These are phyloP conservation scores for Synergus umbraculus DNA, from an alignment of 2,888 invertebrate species.

Conservation along the genomic window DNA sequence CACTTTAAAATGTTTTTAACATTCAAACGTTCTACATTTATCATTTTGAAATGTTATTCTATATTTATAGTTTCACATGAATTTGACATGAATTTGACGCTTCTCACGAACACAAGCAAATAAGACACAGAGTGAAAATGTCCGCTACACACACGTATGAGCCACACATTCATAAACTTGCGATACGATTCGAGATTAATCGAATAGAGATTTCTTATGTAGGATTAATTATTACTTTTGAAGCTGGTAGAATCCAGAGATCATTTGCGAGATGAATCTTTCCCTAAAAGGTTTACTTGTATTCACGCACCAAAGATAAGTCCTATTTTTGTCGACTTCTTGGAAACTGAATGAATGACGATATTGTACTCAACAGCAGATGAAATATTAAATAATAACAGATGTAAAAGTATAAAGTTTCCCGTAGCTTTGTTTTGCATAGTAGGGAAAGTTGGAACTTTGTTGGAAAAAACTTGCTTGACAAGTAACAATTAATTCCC, in stretches of 20 bases:
- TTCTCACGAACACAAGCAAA: too few relatives aligned
- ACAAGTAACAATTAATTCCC: background rate
- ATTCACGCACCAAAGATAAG: background rate
- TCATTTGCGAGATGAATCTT: background rate
- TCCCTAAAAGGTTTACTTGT: background rate
- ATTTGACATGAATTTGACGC: too few relatives aligned
- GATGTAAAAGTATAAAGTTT: slow-evolving; percentile 13
- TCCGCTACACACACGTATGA: too few relatives aligned
- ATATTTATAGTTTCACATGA: too few relatives aligned
- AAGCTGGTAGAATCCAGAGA: background rate
- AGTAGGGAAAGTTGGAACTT: background rate
- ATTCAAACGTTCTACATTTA: too few relatives aligned
- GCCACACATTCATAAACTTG: too few relatives aligned
- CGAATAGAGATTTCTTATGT: too few relatives aligned
- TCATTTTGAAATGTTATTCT: too few relatives aligned
- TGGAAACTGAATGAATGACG: slow-evolving; percentile 32
- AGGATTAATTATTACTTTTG: background rate
- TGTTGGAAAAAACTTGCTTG: background rate
- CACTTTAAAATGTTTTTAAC: too few relatives aligned
- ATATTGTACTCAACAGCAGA: background rate
- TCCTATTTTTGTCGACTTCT: slow-evolving; percentile 47
- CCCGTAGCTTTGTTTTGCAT: background rate
- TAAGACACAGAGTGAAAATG: too few relatives aligned
- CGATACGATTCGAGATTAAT: too few relatives aligned
- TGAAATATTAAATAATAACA: slow-evolving; percentile 5